Base-by-base conservation (phyloP, 2,797 vertebrate species). In the Oreonectes daqikongensis region DNA sequence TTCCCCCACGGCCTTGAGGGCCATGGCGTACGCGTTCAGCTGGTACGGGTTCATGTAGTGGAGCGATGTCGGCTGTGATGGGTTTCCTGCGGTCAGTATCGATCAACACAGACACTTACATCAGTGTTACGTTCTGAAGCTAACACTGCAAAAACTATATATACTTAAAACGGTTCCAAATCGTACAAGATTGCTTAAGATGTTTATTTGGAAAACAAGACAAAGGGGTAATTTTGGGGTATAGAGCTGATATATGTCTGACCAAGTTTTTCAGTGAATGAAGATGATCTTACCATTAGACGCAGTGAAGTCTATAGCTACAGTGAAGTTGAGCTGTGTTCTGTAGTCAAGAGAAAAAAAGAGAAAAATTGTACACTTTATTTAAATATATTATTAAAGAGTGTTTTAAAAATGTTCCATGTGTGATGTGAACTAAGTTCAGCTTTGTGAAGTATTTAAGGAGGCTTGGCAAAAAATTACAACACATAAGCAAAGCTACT, bases 41-140 rank as follows among this genome's bases (percentile, higher is more conserved):
- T 99, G 96, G 92, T 98, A 99, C 2, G 97, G 97, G 77, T 95
- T 99, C 88, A 94, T 96, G 81, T 99, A 99, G 91, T 99, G 97
- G 78, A 99, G 94, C 0, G 97, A 99, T 28, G 96, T 97, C 81
- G 97, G 97, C 90, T 99, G 97, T 28, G 78, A 66, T 48, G 78
- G 79, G 75, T 82, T 81, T 60, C 82, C 81, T 83, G 67, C 26
- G 2, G 57, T 79, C 65, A 77, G 61, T 20, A 66, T 63, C 50
- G 55, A 40, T 42, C 70, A 46, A 75, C 59, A n/a, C n/a, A n/a
- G n/a, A n/a, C n/a, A n/a, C n/a, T n/a, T n/a, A n/a, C n/a, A 52
- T 42, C 30, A 64, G 20, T 50, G 28, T 3, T 26, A 10, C 55
- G 17, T 12, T 71, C 35, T 20, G 22, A 66, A 55, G 46, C 18